These are phyloP conservation scores for Gisinianus flammeolus DNA, from an alignment of 2,888 invertebrate species.

Conservation along the genomic window DNA sequence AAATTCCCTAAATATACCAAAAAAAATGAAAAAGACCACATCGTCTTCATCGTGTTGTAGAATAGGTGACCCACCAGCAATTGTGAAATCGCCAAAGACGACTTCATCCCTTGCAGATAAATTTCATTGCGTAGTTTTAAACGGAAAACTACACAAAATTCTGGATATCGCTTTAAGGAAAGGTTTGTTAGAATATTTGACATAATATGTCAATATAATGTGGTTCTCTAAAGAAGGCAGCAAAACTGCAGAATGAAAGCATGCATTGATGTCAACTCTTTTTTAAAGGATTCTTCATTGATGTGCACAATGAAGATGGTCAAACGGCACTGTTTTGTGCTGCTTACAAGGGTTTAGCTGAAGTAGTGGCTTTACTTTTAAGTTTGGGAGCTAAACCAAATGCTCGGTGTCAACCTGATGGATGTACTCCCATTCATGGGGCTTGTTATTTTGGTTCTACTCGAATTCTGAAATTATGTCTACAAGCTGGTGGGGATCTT, in stretches of 20 bases:
- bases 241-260: background rate
- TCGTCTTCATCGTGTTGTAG: too few species aligned
- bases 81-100: slow-evolving; percentile 45
- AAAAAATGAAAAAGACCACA: too few species aligned
- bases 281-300: slow-evolving; percentile 57
- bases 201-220: background rate
- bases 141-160: slow-evolving; percentile 47
- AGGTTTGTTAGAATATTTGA: background rate
- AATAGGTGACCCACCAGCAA: too few species aligned
- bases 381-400: slow-evolving; percentile 63
- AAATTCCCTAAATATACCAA: too few species aligned
- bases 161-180: slow-evolving; percentile 46
- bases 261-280: background rate
- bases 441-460: slow-evolving; percentile 62
- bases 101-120: slow-evolving; percentile 35
- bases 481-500: slow-evolving; percentile 63
- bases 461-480: slow-evolving; percentile 60
- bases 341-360: slow-evolving; percentile 61
- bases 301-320: slow-evolving; percentile 60
- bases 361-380: slow-evolving; percentile 61
- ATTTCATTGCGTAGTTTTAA: slow-evolving; percentile 49
- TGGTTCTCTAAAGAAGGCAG: background rate
- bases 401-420: slow-evolving; percentile 61
- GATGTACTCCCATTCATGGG: slow-evolving; percentile 63
- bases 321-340: slow-evolving; percentile 64